phyloP scores from a whole-genome alignment of 2,113 vertebrate genomes.

The Colossoma macropomum region DNA sequence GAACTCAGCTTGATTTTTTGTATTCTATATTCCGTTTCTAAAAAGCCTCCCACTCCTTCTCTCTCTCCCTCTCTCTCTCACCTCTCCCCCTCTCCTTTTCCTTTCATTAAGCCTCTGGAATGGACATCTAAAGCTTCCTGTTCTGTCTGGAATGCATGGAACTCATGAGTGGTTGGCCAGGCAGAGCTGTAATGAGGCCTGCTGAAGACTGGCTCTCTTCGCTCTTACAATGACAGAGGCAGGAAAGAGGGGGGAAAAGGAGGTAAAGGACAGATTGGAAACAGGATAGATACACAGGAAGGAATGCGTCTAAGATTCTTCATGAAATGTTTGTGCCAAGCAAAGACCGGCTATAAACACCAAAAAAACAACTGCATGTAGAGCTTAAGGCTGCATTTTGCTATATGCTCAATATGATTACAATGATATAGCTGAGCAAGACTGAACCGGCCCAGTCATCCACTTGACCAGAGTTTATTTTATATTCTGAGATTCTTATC shows the following conservation, averaged over 20 bases:
- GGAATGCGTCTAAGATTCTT: background rate
- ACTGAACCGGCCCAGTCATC: too few relatives aligned
- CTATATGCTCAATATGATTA: background rate
- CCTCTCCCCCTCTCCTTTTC: conserved; percentile 15
- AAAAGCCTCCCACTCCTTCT: conserved; percentile 29
- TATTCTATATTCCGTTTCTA: conserved; percentile 2
- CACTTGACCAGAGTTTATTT: too few relatives aligned
- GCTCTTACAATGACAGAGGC: conserved; percentile 11
- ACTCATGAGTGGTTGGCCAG: conserved; percentile 60
- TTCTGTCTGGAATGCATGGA: conserved; percentile 80
- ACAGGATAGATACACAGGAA: conserved; percentile 7
- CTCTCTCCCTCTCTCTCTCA: conserved; percentile 17
- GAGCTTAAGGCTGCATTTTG: background rate
- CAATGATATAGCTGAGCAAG: too few relatives aligned
- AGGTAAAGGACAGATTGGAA: conserved; percentile 7
- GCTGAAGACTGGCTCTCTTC: conserved; percentile 55
- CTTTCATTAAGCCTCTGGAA: conserved; percentile 68
- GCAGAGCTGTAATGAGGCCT: conserved; percentile 49
- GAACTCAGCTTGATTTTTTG: conserved; percentile 5
- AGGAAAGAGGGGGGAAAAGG: conserved; percentile 25
- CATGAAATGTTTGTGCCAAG: background rate
- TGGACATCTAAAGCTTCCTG: conserved; percentile 71
- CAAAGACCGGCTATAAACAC: background rate
- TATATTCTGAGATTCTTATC: too few relatives aligned
- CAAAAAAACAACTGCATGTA: background rate